A percentile compares a stretch with the other conserved stretches of the same genome.
Evolutionary conservation across 2,797 vertebrate genomes (phyloP).

Genomic region (Pangasius krempfi): DNA sequence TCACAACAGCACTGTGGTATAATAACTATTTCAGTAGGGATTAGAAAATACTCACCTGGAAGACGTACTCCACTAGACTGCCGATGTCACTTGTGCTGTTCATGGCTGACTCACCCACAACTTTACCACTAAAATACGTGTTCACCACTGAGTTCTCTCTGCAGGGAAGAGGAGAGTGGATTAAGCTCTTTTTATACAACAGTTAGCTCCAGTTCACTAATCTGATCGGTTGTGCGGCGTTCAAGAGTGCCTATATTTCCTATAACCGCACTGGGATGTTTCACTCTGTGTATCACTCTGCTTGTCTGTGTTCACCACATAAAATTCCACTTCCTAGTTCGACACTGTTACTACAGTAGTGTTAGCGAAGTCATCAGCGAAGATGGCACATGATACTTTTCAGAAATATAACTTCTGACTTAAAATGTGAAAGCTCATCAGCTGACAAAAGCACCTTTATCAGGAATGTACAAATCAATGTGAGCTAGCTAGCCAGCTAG

Average conservation of each 20-base stretch:
- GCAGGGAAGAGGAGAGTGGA: constrained; percentile 26
- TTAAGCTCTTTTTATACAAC: background rate
- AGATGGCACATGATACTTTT: background rate
- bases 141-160: constrained; percentile 68
- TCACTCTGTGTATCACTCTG: background rate
- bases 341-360: too few relatives aligned
- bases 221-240: background rate
- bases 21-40: background rate
- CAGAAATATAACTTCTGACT: background rate
- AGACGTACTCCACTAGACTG: constrained; percentile 84
- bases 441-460: background rate
- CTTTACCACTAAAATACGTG: constrained; percentile 84
- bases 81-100: constrained; percentile 83
- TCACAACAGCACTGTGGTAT: background rate
- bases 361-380: too few relatives aligned
- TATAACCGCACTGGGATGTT: background rate
- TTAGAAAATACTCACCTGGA: constrained; percentile 76
- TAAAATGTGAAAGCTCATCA: background rate
- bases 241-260: background rate
- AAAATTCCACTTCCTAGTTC: background rate
- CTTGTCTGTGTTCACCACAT: too few relatives aligned
- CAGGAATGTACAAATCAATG: background rate
- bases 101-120: constrained; percentile 93
- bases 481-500: too few relatives aligned
- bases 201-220: background rate